phyloP scores from a whole-genome alignment of 2,113 vertebrate genomes.

The Synchiropus splendidus region DNA sequence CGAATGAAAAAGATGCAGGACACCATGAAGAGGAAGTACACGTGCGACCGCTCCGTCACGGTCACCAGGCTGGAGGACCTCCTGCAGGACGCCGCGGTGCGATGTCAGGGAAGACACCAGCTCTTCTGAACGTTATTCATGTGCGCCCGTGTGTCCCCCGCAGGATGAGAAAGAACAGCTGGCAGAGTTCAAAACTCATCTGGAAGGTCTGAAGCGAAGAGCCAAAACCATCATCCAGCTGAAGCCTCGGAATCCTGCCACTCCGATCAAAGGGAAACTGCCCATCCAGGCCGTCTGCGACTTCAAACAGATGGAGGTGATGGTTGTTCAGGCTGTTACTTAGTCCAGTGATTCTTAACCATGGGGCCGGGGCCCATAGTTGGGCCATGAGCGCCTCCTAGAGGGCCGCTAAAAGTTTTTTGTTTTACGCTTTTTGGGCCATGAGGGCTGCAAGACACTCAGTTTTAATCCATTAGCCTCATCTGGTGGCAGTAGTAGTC shows the following conservation, averaged over 20 bases:
- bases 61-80: slow-evolving; percentile 85
- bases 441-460: too few species aligned
- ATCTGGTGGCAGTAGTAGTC: too few species aligned
- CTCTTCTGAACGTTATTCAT: too few species aligned
- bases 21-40: slow-evolving; percentile 78
- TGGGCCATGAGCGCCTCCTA: too few species aligned
- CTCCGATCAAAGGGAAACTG: slow-evolving; percentile 61
- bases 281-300: slow-evolving; percentile 83
- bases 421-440: too few species aligned
- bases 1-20: slow-evolving; percentile 78
- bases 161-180: slow-evolving; percentile 90
- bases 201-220: slow-evolving; percentile 74
- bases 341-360: too few species aligned
- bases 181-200: slow-evolving; percentile 70
- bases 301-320: slow-evolving; percentile 94
- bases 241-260: slow-evolving; percentile 73
- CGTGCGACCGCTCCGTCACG: slow-evolving; percentile 78
- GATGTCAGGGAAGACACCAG: slow-evolving; percentile 5
- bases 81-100: slow-evolving; percentile 78
- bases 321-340: too few species aligned
- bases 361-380: too few species aligned
- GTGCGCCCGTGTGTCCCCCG: not conserved
- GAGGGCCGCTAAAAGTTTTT: too few species aligned
- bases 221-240: slow-evolving; percentile 80
- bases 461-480: too few species aligned